Percentiles rank a stretch among this genome's conserved stretches.
These are phyloP conservation scores for Deilephila porcellus DNA, from an alignment of 2,888 invertebrate genomes.

Conservation along the genomic window DNA sequence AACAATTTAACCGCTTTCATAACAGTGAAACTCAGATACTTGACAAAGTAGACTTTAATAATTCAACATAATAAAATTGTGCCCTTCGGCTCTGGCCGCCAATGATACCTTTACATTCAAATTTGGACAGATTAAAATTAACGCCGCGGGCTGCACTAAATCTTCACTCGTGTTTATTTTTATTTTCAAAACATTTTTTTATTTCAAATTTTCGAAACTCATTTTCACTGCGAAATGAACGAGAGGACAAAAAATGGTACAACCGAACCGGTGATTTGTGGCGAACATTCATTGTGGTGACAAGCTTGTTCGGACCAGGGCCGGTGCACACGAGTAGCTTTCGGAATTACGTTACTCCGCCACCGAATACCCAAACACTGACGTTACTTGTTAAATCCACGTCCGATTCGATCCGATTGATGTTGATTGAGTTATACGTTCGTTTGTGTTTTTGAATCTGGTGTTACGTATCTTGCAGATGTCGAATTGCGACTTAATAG, in stretches of 20 bases:
- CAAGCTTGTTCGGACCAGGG: slow-evolving; percentile 70
- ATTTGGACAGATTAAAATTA: slow-evolving; percentile 14
- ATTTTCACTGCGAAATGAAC: slow-evolving; percentile 78
- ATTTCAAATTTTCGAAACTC: slow-evolving; percentile 73
- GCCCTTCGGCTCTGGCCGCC: neutral
- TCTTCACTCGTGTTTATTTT: slow-evolving; percentile 18
- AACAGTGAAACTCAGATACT: neutral
- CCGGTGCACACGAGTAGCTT: slow-evolving; percentile 64
- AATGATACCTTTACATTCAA: slow-evolving; percentile 19
- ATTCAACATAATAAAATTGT: slow-evolving; percentile 21
- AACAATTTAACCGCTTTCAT: slow-evolving; percentile 31
- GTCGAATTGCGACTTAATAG: neutral
- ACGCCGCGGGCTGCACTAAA: slow-evolving; percentile 4
- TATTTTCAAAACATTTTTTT: slow-evolving; percentile 49
- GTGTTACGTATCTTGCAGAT: slow-evolving; percentile 37
- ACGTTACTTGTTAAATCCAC: slow-evolving; percentile 73
- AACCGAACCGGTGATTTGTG: slow-evolving; percentile 80
- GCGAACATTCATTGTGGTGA: slow-evolving; percentile 80
- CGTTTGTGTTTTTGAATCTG: slow-evolving; percentile 15
- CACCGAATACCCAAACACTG: slow-evolving; percentile 58
- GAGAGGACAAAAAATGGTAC: slow-evolving; percentile 75
- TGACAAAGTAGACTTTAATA: slow-evolving; percentile 10
- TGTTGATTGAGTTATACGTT: slow-evolving; percentile 78
- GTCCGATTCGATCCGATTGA: slow-evolving; percentile 68
- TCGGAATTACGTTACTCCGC: slow-evolving; percentile 57